phyloP scores from a whole-genome alignment of 2,113 vertebrate species.

The Macquaria australasica region DNA sequence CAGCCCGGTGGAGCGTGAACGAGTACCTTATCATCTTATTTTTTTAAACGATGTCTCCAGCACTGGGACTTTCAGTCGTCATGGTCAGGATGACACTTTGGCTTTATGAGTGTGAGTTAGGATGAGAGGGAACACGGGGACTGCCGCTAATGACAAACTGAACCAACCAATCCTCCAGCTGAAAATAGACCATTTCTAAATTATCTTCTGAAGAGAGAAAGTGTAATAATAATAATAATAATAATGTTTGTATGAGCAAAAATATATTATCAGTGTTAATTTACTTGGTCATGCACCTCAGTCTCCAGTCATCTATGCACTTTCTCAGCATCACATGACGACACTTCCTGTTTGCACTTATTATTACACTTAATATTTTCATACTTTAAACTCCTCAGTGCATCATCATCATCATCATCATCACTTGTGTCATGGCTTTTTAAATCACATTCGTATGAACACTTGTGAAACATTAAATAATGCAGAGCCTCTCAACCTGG shows the following conservation, averaged over 20 bases:
- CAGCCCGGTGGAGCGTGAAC: slow-evolving; percentile 58
- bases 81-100: slow-evolving; percentile 41
- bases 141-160: slow-evolving; percentile 10
- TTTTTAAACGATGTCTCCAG: slow-evolving; percentile 2
- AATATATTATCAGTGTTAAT: slow-evolving; percentile 40
- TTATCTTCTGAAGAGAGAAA: slow-evolving; percentile 11
- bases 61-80: neutral
- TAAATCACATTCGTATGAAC: slow-evolving; percentile 24
- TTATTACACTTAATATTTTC: neutral
- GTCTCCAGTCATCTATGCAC: slow-evolving; percentile 52
- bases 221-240: neutral
- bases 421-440: slow-evolving; percentile 44
- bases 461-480: neutral
- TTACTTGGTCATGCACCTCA: slow-evolving; percentile 63
- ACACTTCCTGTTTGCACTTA: neutral
- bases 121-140: slow-evolving; percentile 2
- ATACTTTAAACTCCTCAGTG: slow-evolving; percentile 32
- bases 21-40: slow-evolving; percentile 40
- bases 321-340: neutral
- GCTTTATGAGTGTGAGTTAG: slow-evolving; percentile 25
- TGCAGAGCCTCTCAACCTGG: slow-evolving; percentile 34
- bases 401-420: slow-evolving; percentile 14
- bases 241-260: slow-evolving; percentile 33
- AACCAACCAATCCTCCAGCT: neutral
- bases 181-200: neutral